Evolutionary conservation across 30 jellyfish, hydroid and myxozoan species (phyloP).

Genomic region (Aurelia aurita): DNA sequence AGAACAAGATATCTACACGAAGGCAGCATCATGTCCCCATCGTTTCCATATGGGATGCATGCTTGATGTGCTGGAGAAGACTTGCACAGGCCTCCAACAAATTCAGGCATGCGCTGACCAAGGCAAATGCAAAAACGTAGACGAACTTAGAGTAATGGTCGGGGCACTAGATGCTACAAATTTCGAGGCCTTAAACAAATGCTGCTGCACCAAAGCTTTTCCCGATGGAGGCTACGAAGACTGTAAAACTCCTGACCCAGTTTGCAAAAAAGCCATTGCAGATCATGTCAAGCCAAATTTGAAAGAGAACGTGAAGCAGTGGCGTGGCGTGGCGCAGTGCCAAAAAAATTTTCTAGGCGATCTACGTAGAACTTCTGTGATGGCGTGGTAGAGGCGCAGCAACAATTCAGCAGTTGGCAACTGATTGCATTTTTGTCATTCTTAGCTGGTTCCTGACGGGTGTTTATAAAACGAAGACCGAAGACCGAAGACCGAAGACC

Average conservation of each 20-base stretch:
- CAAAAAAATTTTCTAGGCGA: too few relatives aligned
- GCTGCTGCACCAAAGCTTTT: neutral
- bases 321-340: too few relatives aligned
- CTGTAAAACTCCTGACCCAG: neutral
- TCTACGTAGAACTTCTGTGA: too few relatives aligned
- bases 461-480: too few relatives aligned
- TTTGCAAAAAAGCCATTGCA: neutral
- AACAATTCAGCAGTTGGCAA: too few relatives aligned
- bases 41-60: slow-evolving; percentile 68
- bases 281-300: neutral
- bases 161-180: neutral
- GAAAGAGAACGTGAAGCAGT: neutral
- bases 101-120: slow-evolving; percentile 10
- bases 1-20: slow-evolving; percentile 40
- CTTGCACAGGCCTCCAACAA: slow-evolving; percentile 45
- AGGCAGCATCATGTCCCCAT: slow-evolving; percentile 67
- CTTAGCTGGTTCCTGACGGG: too few relatives aligned
- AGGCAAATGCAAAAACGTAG: neutral
- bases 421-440: too few relatives aligned
- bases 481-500: too few relatives aligned
- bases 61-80: slow-evolving; percentile 51
- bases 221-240: neutral
- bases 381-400: too few relatives aligned
- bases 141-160: neutral
- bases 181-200: neutral